Evolutionary conservation across 2,113 vertebrate genomes (phyloP).

Genomic region (Urocolius indicus): DNA sequence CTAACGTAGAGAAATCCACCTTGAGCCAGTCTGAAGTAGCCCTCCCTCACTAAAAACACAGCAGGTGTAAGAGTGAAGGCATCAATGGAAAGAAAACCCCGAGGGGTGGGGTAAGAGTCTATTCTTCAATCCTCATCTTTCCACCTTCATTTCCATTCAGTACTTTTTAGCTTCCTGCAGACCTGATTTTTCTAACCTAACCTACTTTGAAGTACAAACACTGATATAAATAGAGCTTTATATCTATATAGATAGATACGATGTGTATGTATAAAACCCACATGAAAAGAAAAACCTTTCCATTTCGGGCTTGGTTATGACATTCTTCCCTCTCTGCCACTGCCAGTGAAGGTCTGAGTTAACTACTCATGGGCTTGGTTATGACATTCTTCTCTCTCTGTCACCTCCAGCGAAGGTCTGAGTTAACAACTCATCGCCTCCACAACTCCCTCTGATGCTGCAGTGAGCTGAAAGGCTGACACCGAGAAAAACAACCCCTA

Average conservation of each 20-base stretch:
- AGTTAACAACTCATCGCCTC: neutral
- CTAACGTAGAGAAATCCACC: neutral
- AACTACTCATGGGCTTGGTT: neutral
- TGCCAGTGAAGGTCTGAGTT: neutral
- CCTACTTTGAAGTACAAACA: neutral
- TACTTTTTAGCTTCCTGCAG: neutral
- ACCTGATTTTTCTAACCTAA: neutral
- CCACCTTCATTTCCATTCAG: neutral
- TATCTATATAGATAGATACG: no score
- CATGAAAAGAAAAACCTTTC: neutral
- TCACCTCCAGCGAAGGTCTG: neutral
- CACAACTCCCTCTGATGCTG: neutral
- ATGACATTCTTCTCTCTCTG: neutral
- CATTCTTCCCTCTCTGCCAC: neutral
- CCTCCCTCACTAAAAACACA: neutral
- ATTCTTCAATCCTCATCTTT: neutral
- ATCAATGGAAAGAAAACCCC: neutral
- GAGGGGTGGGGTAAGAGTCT: rapidly evolving
- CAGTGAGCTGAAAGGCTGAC: neutral
- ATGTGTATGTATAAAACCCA: neutral
- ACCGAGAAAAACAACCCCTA: neutral
- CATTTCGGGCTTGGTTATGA: neutral
- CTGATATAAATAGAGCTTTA: neutral
- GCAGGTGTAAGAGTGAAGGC: neutral
- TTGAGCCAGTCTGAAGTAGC: neutral